Evolutionary conservation across 2,888 invertebrate genomes (phyloP), one percentile per base, ranked within the genome.

Genomic region (Cataglyphis rosenhaueri): DNA sequence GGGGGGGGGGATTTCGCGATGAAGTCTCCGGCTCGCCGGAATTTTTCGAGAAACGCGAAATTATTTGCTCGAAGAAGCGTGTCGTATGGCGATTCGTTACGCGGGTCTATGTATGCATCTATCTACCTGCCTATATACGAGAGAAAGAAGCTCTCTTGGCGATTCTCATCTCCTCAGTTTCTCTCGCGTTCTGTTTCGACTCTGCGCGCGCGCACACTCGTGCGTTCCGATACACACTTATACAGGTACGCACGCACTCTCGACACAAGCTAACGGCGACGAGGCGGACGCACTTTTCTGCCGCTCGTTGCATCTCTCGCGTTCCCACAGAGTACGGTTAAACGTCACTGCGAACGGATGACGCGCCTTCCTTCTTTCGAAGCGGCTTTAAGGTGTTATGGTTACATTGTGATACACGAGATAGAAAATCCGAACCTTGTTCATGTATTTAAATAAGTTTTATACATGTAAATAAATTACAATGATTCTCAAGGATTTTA

Each of bases 251-350:
- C 64, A 52, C 52, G 32, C 41, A 61, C 18, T 18, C 52, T 29
- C 35, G 41, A 52, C 55, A 18, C 71, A 81, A 8, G 4, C 41
- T 84, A 84, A 85, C 85, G 75, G 78, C 83, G 85, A 87, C 83
- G 85, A 87, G 82, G 61, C 85, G 81, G 78, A 86, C 82, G 87
- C 87, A 86, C 88, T 88, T 88, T 88, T 84, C 81, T 83, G 78
- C 81, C 65, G 71, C 59, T 78, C 81, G 73, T 57, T 57, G 79
- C 76, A 73, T 79, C 68, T 79, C 68, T 70, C 62, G 82, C 84
- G 86, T 88, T 88, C 84, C 82, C 84, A 84, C 84, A 84, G 71
- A 84, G 79, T 48, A 66, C 70, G 79, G 76, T 79, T 82, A 84
- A 87, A 86, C 84, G 76, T 83, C 81, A 61, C 32, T 70, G 59